These are phyloP conservation scores for Peromyscus attwateri DNA, from an alignment of 2,797 vertebrate species.

Conservation along the genomic window DNA sequence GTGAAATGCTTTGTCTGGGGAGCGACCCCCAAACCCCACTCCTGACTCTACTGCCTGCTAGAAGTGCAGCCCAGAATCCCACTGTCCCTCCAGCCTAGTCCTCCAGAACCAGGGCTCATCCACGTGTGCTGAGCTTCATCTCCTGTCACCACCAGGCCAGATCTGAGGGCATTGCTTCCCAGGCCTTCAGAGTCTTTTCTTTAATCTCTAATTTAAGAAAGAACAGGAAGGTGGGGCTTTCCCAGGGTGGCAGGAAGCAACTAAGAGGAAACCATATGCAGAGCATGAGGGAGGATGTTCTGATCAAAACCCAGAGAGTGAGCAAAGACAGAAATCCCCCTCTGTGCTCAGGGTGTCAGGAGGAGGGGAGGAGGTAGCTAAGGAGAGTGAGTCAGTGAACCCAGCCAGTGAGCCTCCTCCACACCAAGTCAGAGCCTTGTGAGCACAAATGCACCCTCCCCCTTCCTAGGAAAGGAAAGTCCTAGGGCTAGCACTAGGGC, in stretches of 20 bases:
- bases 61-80: not conserved
- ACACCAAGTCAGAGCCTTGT: not conserved
- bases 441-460: not conserved
- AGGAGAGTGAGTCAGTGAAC: not conserved
- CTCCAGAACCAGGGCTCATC: not conserved
- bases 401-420: not conserved
- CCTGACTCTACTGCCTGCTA: not conserved
- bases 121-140: not conserved
- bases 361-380: not conserved
- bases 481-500: not conserved
- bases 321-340: not conserved
- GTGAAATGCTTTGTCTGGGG: not conserved
- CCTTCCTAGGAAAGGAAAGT: not conserved
- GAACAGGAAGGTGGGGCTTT: not conserved
- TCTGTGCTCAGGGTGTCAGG: not conserved
- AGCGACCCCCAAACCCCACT: not conserved
- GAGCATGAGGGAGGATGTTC: not conserved
- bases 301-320: not conserved
- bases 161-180: not conserved
- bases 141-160: not conserved
- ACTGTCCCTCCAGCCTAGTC: not conserved
- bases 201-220: not conserved
- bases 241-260: not conserved
- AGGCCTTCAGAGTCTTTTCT: not conserved
- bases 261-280: not conserved